Percentiles rank a stretch among this genome's conserved stretches.
Evolutionary conservation across 1,140 invertebrate genomes (phyloP).

Genomic region (Vanessa atalanta): DNA sequence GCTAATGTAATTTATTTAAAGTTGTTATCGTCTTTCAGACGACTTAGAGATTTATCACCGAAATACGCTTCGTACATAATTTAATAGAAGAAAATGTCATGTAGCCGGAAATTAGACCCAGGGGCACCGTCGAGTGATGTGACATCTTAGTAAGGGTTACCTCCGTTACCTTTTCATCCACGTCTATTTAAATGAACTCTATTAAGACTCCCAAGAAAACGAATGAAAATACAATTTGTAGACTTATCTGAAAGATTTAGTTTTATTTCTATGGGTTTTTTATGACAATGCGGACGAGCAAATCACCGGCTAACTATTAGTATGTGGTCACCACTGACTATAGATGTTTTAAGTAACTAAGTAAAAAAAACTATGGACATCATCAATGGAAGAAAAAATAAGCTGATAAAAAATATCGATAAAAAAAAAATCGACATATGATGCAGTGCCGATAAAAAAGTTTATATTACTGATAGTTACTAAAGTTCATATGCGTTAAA

Average conservation of each 20-base stretch:
- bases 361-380: no score
- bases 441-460: no score
- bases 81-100: constrained; percentile 10
- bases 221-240: neutral
- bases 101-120: constrained; percentile 18
- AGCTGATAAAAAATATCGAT: no score
- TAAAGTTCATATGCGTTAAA: no score
- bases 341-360: no score
- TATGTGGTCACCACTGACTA: no score
- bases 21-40: neutral
- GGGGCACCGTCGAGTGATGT: constrained; percentile 6
- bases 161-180: neutral
- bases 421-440: no score
- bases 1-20: no score
- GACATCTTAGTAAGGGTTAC: neutral
- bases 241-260: neutral
- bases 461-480: no score
- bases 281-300: no score
- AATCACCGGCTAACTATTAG: no score
- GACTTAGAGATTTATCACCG: neutral
- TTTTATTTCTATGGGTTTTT: neutral
- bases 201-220: neutral
- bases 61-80: neutral
- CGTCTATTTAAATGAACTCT: constrained; percentile 5
- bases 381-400: no score